Evolutionary conservation across 2,113 vertebrate species (phyloP), one percentile per base, ranked within the genome.

Genomic region (Ibidorhyncha struthersii): DNA sequence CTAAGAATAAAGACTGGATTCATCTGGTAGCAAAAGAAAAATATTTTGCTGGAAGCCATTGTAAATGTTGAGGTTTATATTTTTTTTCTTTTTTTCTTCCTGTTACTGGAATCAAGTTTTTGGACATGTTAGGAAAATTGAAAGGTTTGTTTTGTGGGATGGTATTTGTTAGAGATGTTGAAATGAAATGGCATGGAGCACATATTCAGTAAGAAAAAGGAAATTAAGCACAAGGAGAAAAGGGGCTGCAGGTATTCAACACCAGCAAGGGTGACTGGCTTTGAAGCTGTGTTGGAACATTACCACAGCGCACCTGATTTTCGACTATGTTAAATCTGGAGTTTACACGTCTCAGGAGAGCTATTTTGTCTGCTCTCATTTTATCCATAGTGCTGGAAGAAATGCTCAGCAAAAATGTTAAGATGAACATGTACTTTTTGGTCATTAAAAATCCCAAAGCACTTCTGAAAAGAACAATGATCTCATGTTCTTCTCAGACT

Each of bases 281-380:
- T 87, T 79, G 88, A 84, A 89, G 77, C n/a, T 81, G 41, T 79
- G 93, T 90, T 82, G 69, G 80, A 92, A 89, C 59, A 84, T 93
- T 94, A 81, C 36, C 22, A 30, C 55, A 72, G 30, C 69, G 69
- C 56, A 90, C 59, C 36, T 94, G 61, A 78, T 94, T 86, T 92
- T 96, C 41, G 77, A 78, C 30, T 67, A 30, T 74, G 30, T 80
- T 95, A 86, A 84, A 90, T 74, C 47, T 82, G 61, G 53, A 85
- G 65, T 52, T 80, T 62, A 80, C 73, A 18, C 53, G 55, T 82
- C 84, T 93, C 86, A 49, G 45, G 50, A 93, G 78, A 91, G 49
- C 45, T 82, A 14, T 82, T 93, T 79, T 76, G 15, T 65, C 61
- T 71, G 76, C 77, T 92, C 70, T 65, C 49, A 47, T 81, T 94